Conservation (phyloP, 2,888 invertebrate species). For the Orchestes rusci region DNA sequence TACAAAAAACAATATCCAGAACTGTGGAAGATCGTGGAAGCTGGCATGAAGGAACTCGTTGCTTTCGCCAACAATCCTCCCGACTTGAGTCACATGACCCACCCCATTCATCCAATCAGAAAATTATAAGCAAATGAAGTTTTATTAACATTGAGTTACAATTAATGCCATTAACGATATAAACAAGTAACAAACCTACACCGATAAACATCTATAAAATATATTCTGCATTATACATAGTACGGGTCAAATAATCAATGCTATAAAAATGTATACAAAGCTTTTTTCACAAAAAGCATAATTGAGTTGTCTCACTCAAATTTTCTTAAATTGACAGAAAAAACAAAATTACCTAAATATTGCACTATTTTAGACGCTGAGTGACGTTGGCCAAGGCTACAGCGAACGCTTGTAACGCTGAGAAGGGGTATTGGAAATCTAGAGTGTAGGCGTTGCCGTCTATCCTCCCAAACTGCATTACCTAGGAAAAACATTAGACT, state of each 20-base stretch:
- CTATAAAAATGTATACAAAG: no score
- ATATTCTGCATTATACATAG: slow-evolving; percentile 1
- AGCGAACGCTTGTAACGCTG: slow-evolving; percentile 96
- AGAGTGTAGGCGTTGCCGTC: slow-evolving; percentile 98
- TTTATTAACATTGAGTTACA: no score
- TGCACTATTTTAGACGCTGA: slow-evolving; percentile 75
- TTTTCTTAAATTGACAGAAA: slow-evolving; percentile 5
- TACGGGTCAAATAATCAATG: no score
- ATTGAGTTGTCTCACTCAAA: no score
- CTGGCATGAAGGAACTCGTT: slow-evolving; percentile 61
- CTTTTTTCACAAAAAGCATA: no score
- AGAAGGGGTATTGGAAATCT: slow-evolving; percentile 98
- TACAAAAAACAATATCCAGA: slow-evolving; percentile 62
- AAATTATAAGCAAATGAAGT: no score
- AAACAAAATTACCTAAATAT: slow-evolving; percentile 10
- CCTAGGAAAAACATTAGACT: slow-evolving; percentile 52
- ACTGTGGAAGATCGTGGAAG: slow-evolving; percentile 62
- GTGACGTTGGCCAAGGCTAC: slow-evolving; percentile 96
- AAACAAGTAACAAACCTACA: slow-evolving; percentile 10
- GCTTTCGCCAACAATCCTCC: slow-evolving; percentile 66
- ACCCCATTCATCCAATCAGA: slow-evolving; percentile 66
- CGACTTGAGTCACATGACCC: slow-evolving; percentile 60
- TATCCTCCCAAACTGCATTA: slow-evolving; percentile 99
- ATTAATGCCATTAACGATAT: no score
- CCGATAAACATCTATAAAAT: slow-evolving; percentile 15